These are phyloP conservation scores for Drosophila subsilvestris DNA, from an alignment of 2,888 invertebrate species.

Conservation along the genomic window DNA sequence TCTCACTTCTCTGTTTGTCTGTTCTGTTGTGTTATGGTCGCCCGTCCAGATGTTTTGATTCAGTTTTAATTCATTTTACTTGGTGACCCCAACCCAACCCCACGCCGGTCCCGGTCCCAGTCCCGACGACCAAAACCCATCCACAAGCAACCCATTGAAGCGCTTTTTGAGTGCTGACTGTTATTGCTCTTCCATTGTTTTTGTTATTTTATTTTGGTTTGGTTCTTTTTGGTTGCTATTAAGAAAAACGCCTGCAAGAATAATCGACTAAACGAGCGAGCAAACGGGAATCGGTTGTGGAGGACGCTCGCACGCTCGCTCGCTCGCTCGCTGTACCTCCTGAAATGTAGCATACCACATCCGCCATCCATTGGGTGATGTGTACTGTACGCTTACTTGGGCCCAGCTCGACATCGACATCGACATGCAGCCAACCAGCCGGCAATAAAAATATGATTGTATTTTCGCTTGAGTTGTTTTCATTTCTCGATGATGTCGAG, in stretches of 20 bases:
- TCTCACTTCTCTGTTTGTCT: conserved; percentile 47
- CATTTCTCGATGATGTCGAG: conserved; percentile 79
- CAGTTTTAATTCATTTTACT: conserved; percentile 81
- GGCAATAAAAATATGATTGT: conserved; percentile 83
- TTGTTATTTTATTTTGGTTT: conserved; percentile 30
- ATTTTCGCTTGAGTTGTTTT: conserved; percentile 83
- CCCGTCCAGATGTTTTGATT: conserved; percentile 83
- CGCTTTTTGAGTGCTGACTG: conserved; percentile 42
- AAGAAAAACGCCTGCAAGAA: conserved; percentile 81
- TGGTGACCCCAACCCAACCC: conserved; percentile 48
- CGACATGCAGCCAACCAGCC: conserved; percentile 74
- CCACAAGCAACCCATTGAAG: background rate
- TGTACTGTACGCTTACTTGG: conserved; percentile 52
- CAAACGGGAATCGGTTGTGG: conserved; percentile 59
- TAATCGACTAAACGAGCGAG: conserved; percentile 75
- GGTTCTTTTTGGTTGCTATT: conserved; percentile 55
- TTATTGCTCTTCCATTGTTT: conserved; percentile 64
- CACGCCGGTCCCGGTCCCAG: background rate
- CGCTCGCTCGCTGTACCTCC: background rate
- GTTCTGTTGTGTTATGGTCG: conserved; percentile 72
- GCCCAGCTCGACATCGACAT: conserved; percentile 49
- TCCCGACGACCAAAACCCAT: background rate
- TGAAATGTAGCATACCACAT: background rate
- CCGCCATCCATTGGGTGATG: conserved; percentile 25
- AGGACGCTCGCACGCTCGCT: background rate